Conservation (phyloP, 2,888 invertebrate species). For the Chrysolina oricalcia region DNA sequence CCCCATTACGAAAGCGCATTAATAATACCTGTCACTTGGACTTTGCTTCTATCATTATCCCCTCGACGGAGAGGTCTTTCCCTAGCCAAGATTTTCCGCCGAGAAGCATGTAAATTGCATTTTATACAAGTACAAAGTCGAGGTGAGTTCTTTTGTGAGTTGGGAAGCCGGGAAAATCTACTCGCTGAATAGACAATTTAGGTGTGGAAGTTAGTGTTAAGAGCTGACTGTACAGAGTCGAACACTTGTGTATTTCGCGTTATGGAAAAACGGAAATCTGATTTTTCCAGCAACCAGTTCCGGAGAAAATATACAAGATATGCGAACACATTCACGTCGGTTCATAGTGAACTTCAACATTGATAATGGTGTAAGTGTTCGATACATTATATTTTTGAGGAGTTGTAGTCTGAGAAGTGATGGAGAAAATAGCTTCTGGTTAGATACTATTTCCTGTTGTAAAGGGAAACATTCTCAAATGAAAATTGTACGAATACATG, state of each 20-base stretch:
- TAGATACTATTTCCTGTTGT: no score
- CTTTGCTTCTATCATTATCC: neutral
- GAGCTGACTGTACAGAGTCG: neutral
- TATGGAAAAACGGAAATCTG: neutral
- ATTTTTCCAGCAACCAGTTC: no score
- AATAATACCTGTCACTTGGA: slow-evolving; percentile 1
- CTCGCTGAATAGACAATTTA: neutral
- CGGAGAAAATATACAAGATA: no score
- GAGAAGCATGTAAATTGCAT: neutral
- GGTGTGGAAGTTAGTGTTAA: neutral
- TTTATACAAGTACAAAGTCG: neutral
- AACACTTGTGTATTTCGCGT: neutral
- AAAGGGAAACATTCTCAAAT: no score
- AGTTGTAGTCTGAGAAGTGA: no score
- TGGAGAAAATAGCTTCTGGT: no score
- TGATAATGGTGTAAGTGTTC: no score
- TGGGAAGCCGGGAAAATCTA: neutral
- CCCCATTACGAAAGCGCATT: neutral
- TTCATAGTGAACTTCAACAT: no score
- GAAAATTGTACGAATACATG: no score
- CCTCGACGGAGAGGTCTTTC: neutral
- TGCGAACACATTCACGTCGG: no score
- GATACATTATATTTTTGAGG: no score
- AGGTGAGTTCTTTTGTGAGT: neutral
- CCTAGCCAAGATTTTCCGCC: neutral